Evolutionary conservation across 2,113 vertebrate species (phyloP).

Genomic region (Syngnathus floridae): DNA sequence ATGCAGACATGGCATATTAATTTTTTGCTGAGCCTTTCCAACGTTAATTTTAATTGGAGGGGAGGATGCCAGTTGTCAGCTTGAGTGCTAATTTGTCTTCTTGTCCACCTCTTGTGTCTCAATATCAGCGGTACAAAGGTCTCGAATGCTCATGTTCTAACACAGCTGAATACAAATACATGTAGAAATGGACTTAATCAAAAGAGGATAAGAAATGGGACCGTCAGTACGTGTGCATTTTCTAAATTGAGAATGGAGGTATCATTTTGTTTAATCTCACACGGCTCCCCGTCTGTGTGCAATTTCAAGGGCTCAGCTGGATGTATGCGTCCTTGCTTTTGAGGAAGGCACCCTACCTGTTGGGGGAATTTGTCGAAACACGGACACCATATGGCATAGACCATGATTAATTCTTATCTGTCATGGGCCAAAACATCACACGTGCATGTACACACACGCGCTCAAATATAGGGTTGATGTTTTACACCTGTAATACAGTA

Average conservation of each 20-base stretch:
- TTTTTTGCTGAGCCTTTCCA: conserved; percentile 8
- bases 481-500: too few species aligned
- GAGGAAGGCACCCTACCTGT: conserved; percentile 16
- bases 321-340: conserved; percentile 15
- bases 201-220: conserved; percentile 1
- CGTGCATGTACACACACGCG: conserved; percentile 7
- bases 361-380: conserved; percentile 37
- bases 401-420: conserved; percentile 55
- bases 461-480: too few species aligned
- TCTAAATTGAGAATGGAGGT: not conserved
- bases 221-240: not conserved
- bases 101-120: conserved; percentile 13
- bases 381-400: conserved; percentile 50
- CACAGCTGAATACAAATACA: conserved; percentile 12
- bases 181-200: not conserved
- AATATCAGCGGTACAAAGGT: not conserved
- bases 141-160: not conserved
- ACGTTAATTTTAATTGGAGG: not conserved
- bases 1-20: conserved; percentile 11
- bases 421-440: conserved; percentile 12
- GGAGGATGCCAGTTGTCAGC: conserved; percentile 10
- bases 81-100: conserved; percentile 11
- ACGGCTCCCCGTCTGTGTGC: not conserved
- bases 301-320: conserved; percentile 1
- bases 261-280: not conserved